These are phyloP conservation scores for Syngnathus typhle DNA, from an alignment of 2,113 vertebrate genomes.

Conservation along the genomic window DNA sequence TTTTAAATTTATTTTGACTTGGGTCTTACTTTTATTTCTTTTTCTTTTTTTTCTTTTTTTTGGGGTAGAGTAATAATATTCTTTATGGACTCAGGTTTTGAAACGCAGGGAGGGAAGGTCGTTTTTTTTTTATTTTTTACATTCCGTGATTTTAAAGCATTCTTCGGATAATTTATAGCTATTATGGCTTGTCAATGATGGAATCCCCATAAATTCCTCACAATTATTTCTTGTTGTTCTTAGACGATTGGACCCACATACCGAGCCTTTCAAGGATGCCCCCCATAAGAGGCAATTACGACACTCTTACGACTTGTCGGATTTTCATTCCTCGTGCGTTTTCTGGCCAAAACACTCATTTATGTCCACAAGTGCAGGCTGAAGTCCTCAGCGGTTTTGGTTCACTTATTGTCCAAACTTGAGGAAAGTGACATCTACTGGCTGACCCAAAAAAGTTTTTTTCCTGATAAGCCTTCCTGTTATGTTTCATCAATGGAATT, in stretches of 20 bases:
- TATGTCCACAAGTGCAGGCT: neutral
- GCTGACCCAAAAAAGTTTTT: constrained; percentile 27
- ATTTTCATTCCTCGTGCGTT: neutral
- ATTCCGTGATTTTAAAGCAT: neutral
- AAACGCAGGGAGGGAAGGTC: neutral
- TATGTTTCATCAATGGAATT: constrained; percentile 45
- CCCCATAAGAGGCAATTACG: neutral
- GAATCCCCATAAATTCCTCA: constrained; percentile 6
- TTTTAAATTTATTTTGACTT: neutral
- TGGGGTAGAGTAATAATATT: neutral
- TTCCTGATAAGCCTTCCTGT: neutral
- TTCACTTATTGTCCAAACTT: constrained; percentile 6
- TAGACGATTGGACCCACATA: neutral
- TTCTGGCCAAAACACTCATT: neutral
- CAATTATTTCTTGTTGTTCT: constrained; percentile 11
- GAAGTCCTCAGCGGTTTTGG: constrained; percentile 5
- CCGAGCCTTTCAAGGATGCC: constrained; percentile 3
- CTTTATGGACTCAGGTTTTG: neutral
- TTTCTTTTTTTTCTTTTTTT: neutral
- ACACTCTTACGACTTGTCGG: neutral
- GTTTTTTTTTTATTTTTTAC: neutral
- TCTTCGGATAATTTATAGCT: neutral
- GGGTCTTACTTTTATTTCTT: neutral
- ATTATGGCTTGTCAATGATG: constrained; percentile 7
- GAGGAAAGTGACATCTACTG: constrained; percentile 70